Evolutionary conservation across 2,113 vertebrate species (phyloP).

Genomic region (Murina feae): DNA sequence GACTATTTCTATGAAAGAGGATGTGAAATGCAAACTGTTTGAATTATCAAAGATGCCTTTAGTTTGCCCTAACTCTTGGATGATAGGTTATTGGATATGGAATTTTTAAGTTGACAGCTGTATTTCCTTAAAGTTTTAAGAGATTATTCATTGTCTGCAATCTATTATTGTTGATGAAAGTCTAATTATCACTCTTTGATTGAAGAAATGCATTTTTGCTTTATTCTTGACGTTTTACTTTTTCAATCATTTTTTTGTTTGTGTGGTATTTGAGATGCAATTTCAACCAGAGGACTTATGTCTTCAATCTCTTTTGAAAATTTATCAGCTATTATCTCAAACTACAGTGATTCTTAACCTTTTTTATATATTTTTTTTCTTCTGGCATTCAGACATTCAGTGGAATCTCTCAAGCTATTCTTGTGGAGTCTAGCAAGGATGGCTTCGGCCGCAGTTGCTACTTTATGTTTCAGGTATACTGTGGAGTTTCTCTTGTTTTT

Average conservation of each 20-base stretch:
- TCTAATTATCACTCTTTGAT: background rate
- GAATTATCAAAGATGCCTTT: background rate
- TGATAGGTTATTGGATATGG: background rate
- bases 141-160: background rate
- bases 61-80: background rate
- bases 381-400: background rate
- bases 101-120: background rate
- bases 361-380: background rate
- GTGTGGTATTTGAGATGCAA: background rate
- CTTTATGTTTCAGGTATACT: background rate
- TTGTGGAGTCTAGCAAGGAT: background rate
- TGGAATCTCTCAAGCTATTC: background rate
- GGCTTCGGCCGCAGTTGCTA: background rate
- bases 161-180: background rate
- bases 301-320: constrained; percentile 1
- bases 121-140: background rate
- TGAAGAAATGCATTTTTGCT: background rate
- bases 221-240: background rate
- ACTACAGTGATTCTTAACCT: background rate
- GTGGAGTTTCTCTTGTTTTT: background rate
- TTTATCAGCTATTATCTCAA: background rate
- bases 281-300: background rate
- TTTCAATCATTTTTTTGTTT: background rate
- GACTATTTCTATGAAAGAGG: background rate
- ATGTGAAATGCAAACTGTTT: background rate